phyloP scores from a whole-genome alignment of 2,113 vertebrate genomes.

The Dendropsophus ebraccatus region DNA sequence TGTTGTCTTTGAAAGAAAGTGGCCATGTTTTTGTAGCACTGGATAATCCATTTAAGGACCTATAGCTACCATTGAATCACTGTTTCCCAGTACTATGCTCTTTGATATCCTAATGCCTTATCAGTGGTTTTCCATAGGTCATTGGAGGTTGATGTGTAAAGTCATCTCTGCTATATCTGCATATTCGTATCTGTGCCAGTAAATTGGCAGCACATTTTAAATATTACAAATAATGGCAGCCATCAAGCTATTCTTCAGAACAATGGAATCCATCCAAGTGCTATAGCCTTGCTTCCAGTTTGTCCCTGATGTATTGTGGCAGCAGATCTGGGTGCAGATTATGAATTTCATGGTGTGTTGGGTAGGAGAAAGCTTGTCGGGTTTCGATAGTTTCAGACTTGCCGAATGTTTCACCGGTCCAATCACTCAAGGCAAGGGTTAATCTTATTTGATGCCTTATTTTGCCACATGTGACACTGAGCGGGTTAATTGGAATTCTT shows the following conservation, averaged over 20 bases:
- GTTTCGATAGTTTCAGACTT: neutral
- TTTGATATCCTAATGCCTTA: neutral
- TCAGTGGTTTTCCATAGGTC: neutral
- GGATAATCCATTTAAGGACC: neutral
- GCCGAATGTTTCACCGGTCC: neutral
- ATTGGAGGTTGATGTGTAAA: fast-evolving
- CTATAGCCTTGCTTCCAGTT: neutral
- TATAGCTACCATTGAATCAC: neutral
- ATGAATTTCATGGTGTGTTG: slow-evolving; percentile 19
- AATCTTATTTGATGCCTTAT: neutral
- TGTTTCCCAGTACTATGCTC: neutral
- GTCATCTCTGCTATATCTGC: neutral
- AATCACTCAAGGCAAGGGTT: slow-evolving; percentile 5
- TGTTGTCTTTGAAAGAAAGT: too few relatives aligned
- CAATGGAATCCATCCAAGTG: neutral
- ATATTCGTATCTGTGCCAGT: neutral
- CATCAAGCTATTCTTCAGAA: neutral
- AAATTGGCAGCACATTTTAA: neutral
- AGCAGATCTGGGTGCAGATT: neutral
- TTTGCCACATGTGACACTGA: neutral
- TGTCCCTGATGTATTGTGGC: neutral
- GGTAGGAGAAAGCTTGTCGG: neutral
- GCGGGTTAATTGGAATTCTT: slow-evolving; percentile 16
- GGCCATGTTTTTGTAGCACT: too few relatives aligned
- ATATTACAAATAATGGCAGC: neutral